Conservation (phyloP, 2,797 vertebrate genomes). For the Alosa sapidissima region DNA sequence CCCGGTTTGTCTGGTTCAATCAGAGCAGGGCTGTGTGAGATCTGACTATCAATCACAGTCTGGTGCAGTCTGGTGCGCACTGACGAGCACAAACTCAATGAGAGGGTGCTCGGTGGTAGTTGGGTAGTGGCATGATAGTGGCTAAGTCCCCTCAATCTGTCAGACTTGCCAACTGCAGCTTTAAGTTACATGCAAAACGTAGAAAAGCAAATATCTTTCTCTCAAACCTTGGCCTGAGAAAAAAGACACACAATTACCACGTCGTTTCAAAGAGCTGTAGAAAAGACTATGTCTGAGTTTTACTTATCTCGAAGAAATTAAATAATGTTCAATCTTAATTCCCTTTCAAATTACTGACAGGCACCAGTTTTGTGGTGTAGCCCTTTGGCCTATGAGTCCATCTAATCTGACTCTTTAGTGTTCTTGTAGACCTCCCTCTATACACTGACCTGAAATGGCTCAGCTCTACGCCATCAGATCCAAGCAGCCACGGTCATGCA, state of each 20-base stretch:
- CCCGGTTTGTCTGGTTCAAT: too few species aligned
- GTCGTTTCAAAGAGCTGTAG: not conserved
- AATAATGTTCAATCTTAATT: not conserved
- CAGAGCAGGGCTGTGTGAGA: too few species aligned
- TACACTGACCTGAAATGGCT: constrained; percentile 33
- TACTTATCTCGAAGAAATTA: not conserved
- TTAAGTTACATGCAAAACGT: not conserved
- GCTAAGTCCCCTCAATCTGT: too few species aligned
- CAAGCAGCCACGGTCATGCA: constrained; percentile 45
- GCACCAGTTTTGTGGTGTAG: not conserved
- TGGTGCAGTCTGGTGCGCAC: too few species aligned
- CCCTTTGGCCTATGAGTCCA: not conserved
- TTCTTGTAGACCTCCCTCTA: constrained; percentile 21
- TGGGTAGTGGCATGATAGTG: too few species aligned
- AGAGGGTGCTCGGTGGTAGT: too few species aligned
- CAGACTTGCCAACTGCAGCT: too few species aligned
- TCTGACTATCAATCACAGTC: too few species aligned
- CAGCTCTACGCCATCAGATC: constrained; percentile 47
- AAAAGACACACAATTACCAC: not conserved
- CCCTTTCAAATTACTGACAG: not conserved
- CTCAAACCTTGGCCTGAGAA: not conserved
- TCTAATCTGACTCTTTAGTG: not conserved
- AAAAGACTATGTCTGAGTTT: not conserved
- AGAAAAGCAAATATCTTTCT: not conserved
- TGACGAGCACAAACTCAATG: too few species aligned